Conservation (phyloP, 2,113 vertebrate species). For the Crypturellus undulatus region DNA sequence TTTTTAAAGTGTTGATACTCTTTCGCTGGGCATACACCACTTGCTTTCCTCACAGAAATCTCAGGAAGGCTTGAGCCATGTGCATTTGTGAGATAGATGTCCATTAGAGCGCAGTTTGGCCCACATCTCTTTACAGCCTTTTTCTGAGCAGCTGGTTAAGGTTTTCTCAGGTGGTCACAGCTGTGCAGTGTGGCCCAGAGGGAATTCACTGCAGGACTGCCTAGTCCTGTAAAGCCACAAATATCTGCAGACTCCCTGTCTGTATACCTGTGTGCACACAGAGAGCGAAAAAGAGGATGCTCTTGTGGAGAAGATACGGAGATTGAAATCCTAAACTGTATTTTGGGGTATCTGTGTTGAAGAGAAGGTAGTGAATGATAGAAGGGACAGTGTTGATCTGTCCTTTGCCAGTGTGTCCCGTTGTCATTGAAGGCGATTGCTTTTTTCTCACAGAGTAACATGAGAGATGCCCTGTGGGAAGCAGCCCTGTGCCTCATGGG, state of each 20-base stretch:
- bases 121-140: background rate
- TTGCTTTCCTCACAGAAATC: background rate
- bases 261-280: rapidly evolving
- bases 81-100: background rate
- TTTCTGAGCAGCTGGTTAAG: background rate
- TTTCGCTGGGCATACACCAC: background rate
- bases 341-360: background rate
- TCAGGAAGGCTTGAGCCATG: background rate
- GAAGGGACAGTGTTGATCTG: background rate
- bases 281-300: background rate
- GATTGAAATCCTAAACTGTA: background rate
- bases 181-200: background rate
- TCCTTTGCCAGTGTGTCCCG: background rate
- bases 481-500: background rate
- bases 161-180: background rate
- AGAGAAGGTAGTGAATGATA: background rate
- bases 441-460: background rate
- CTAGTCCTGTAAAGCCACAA: background rate
- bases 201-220: background rate
- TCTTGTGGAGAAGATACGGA: background rate
- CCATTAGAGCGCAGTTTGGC: background rate
- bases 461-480: background rate
- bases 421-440: background rate
- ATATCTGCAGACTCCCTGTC: background rate
- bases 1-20: background rate